Conservation (phyloP, 2,797 vertebrate genomes). For the Falco peregrinus region DNA sequence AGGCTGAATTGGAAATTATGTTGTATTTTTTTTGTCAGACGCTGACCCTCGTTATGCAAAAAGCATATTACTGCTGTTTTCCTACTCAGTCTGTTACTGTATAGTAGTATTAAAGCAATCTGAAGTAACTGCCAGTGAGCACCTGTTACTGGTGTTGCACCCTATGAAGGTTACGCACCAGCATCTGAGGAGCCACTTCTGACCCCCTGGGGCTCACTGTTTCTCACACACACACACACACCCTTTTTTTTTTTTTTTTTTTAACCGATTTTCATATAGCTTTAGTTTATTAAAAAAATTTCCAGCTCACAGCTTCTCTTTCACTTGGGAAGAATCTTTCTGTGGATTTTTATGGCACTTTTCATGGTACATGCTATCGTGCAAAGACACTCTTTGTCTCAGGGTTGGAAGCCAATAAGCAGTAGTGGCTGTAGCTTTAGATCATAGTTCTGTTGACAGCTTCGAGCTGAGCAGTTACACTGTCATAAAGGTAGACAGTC, state of each 20-base stretch:
- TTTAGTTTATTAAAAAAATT: not conserved
- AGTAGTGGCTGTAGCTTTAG: not conserved
- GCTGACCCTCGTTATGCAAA: not conserved
- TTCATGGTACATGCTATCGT: not conserved
- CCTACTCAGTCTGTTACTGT: not conserved
- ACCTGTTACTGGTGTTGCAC: not conserved
- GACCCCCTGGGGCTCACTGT: not conserved
- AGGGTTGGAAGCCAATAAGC: not conserved
- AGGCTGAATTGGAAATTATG: not conserved
- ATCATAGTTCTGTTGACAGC: not conserved
- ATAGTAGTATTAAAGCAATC: not conserved
- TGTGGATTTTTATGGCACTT: not conserved
- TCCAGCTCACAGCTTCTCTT: not conserved
- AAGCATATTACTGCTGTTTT: not conserved
- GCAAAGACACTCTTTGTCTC: not conserved
- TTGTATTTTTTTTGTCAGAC: not conserved
- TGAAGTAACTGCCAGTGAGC: not conserved
- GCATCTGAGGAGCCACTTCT: not conserved
- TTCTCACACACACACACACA: no score
- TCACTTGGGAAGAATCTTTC: not conserved
- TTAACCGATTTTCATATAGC: not conserved
- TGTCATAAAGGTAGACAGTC: not conserved
- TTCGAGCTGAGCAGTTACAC: not conserved
- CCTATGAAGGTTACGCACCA: not conserved
- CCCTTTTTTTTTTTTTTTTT: not conserved